phyloP scores from a whole-genome alignment of 2,888 invertebrate species.

The Shargacucullia verbasci region DNA sequence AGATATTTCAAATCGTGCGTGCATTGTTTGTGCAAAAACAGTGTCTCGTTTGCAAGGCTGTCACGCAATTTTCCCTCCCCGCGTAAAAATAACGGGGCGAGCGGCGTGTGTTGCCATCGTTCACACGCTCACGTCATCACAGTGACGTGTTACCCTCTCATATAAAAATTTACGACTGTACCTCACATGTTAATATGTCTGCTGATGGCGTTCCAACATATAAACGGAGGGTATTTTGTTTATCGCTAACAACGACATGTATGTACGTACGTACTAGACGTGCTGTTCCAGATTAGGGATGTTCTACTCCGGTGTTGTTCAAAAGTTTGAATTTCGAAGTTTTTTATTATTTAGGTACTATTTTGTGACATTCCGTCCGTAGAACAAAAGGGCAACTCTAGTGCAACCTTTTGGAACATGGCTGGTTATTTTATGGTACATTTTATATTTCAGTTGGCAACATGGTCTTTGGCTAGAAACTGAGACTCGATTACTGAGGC shows the following conservation, averaged over 20 bases:
- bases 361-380: too few species aligned
- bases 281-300: conserved; percentile 15
- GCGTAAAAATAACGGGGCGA: conserved; percentile 62
- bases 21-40: conserved; percentile 68
- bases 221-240: conserved; percentile 46
- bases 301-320: background rate
- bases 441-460: conserved; percentile 19
- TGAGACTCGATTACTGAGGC: conserved; percentile 24
- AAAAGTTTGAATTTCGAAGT: background rate
- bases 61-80: conserved; percentile 75
- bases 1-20: conserved; percentile 76
- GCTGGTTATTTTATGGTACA: background rate
- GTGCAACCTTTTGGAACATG: too few species aligned
- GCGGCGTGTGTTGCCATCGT: conserved; percentile 58
- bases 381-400: too few species aligned
- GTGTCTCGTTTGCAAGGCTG: conserved; percentile 66
- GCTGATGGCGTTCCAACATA: conserved; percentile 47
- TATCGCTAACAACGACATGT: conserved; percentile 47
- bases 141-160: conserved; percentile 72
- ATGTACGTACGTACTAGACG: conserved; percentile 1
- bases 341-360: too few species aligned
- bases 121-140: conserved; percentile 67
- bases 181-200: conserved; percentile 71
- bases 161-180: conserved; percentile 81
- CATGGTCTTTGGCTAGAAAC: conserved; percentile 38